Base-by-base conservation (phyloP, 2,113 vertebrate genomes). In the Narcine bancroftii region DNA sequence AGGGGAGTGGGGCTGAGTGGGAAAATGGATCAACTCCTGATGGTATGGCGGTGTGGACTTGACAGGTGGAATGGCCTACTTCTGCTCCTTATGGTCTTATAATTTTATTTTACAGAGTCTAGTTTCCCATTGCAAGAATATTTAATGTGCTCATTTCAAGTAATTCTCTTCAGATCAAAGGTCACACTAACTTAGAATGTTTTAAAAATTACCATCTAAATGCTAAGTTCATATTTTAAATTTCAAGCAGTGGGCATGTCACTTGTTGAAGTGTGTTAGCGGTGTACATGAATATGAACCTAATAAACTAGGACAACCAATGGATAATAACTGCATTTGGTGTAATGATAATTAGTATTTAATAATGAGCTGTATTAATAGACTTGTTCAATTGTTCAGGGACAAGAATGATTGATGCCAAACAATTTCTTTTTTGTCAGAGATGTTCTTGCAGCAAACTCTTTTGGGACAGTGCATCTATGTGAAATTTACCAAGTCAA, bases 361-460 rank as follows among this genome's bases (percentile, higher is more conserved):
- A 13, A 65, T n/a, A 65, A 42, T 39, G 63, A 50, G 19, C 21
- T 39, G n/a, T 26, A 60, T 10, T 89, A 89, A 63, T 63, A 63
- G 36, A 63, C 5, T 19, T 89, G 83, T 63, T 39, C 85, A 56
- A 87, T 60, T 87, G 83, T 33, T 87, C n/a, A 63, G 85, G 85
- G 85, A 89, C 60, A 63, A 63, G 36, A 65, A 66, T 89, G 85
- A 89, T 89, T 89, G 85, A 89, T 89, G 85, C 39, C 47, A 89
- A 89, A 56, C 36, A 42, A 89, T 89, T 89, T 89, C 56, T n/a
- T 39, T n/a, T 65, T 89, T 89, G 60, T 65, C 85, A 89, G 56
- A 89, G 85, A 56, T 24, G 60, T 89, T 66, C 19, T 42, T 89
- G 56, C 36, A 89, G 56, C 36, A 65, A 60, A 19, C 60, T 89